These are phyloP conservation scores for Lepisosteus oculatus DNA, from an alignment of 2,113 vertebrate genomes.

Conservation along the genomic window DNA sequence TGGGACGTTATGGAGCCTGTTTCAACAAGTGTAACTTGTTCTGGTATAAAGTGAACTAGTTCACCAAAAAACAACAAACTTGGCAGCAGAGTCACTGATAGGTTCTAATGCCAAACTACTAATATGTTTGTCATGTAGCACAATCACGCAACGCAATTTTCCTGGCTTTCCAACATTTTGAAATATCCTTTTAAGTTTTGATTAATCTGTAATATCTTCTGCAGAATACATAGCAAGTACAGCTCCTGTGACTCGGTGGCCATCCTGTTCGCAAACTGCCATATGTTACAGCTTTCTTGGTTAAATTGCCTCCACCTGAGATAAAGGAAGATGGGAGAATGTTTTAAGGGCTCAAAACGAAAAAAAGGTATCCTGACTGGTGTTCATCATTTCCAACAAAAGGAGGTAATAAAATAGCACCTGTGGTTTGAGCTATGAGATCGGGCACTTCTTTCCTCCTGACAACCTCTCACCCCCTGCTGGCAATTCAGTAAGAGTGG, in stretches of 20 bases:
- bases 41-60: too few relatives aligned
- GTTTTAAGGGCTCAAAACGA: constrained; percentile 9
- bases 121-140: not conserved
- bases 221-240: constrained; percentile 48
- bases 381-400: constrained; percentile 52
- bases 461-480: constrained; percentile 22
- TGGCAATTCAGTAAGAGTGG: constrained; percentile 40
- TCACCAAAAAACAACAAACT: too few relatives aligned
- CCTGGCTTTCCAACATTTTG: constrained; percentile 37
- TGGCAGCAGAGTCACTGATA: not conserved
- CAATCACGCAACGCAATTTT: constrained; percentile 39
- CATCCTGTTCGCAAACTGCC: constrained; percentile 39
- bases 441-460: constrained; percentile 36
- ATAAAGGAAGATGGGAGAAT: constrained; percentile 42
- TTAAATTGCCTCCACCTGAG: constrained; percentile 56
- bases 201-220: constrained; percentile 56
- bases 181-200: constrained; percentile 58
- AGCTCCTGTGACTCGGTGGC: constrained; percentile 38
- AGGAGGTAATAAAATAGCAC: constrained; percentile 63
- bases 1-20: constrained; percentile 2
- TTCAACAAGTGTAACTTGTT: constrained; percentile 30
- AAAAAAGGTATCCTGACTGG: constrained; percentile 30
- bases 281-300: constrained; percentile 48
- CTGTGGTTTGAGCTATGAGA: constrained; percentile 64
- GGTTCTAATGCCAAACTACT: constrained; percentile 22